phyloP scores from a whole-genome alignment of 2,797 vertebrate species.

The Iguana delicatissima region DNA sequence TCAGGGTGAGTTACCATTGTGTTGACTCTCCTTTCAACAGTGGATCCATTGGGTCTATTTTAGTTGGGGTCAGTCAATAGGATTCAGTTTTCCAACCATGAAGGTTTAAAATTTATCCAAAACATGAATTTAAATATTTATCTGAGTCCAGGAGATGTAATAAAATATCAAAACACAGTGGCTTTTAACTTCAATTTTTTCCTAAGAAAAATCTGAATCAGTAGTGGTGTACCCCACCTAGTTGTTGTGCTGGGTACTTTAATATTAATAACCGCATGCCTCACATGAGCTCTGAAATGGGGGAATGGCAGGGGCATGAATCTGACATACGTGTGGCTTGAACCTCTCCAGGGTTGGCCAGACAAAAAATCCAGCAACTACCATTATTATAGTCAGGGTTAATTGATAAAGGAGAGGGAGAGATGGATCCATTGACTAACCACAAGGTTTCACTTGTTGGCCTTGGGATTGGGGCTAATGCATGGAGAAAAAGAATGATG shows the following conservation, averaged over 20 bases:
- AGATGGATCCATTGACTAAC: background rate
- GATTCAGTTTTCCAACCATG: background rate
- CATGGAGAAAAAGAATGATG: background rate
- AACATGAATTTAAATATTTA: background rate
- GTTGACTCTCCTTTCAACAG: too few species aligned
- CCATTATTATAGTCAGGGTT: background rate
- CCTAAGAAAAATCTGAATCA: background rate
- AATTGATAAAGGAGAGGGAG: background rate
- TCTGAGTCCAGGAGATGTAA: background rate
- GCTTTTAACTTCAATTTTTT: background rate
- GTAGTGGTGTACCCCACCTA: too few species aligned
- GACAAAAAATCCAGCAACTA: background rate
- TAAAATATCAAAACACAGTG: background rate
- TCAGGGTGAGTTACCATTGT: too few species aligned
- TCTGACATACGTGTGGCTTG: background rate
- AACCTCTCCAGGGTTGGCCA: background rate
- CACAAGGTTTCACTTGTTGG: background rate
- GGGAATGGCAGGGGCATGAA: background rate
- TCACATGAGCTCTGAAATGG: background rate
- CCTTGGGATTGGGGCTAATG: background rate
- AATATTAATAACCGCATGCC: background rate
- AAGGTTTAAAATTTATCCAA: conserved; percentile 6
- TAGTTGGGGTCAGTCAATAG: too few species aligned
- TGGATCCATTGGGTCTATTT: too few species aligned
- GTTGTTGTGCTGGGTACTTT: background rate